These are phyloP conservation scores for Apamea monoglypha DNA, from an alignment of 2,888 invertebrate species.

Conservation along the genomic window DNA sequence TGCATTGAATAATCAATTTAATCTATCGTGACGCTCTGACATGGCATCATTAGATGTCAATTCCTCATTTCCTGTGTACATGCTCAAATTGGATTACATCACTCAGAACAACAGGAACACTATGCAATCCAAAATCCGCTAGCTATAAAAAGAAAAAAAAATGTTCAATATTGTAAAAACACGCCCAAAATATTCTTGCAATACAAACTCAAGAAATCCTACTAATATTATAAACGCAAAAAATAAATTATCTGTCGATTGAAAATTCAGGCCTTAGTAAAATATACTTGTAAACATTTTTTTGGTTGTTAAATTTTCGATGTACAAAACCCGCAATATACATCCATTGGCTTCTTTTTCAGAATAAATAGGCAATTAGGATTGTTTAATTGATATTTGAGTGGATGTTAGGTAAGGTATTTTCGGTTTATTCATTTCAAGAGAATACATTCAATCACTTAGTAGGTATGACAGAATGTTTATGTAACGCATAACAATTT, in stretches of 20 bases:
- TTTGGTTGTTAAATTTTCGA: background rate
- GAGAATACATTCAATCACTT: background rate
- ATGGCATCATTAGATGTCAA: background rate
- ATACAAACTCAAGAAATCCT: background rate
- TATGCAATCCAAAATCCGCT: background rate
- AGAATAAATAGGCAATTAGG: background rate
- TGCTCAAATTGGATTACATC: background rate
- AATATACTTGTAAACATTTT: background rate
- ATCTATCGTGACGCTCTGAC: slow-evolving; percentile 7
- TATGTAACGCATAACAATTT: too few species aligned
- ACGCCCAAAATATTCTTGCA: background rate
- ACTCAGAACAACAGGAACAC: background rate
- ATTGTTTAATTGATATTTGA: background rate
- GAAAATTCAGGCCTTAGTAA: background rate
- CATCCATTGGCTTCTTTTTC: background rate
- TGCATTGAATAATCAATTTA: slow-evolving; percentile 36
- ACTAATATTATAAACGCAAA: too few species aligned
- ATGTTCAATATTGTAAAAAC: background rate
- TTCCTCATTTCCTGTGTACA: background rate
- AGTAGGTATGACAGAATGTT: too few species aligned
- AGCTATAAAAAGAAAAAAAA: too few species aligned
- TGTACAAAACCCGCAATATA: background rate
- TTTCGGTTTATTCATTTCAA: background rate
- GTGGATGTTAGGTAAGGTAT: background rate
- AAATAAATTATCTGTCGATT: background rate